phyloP scores from a whole-genome alignment of 2,113 vertebrate genomes.

The Bubo blakistoni region DNA sequence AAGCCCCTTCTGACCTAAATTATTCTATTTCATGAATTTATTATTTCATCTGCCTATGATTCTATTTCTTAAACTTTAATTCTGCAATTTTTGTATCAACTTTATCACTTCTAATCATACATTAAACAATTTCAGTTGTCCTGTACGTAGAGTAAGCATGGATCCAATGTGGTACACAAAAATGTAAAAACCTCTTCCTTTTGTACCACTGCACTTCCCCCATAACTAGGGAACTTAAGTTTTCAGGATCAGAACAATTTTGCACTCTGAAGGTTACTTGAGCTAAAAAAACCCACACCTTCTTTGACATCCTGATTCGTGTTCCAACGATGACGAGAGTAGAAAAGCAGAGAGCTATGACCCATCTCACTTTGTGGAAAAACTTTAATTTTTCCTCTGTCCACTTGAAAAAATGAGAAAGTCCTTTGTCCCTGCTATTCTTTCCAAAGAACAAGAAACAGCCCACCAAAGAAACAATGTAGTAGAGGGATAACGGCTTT shows the following conservation, averaged over 20 bases:
- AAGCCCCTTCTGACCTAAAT: not conserved
- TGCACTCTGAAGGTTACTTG: not conserved
- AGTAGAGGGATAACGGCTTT: too few species aligned
- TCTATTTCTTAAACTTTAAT: not conserved
- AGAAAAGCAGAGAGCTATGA: not conserved
- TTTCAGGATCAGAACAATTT: not conserved
- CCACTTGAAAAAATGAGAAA: not conserved
- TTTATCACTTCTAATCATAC: not conserved
- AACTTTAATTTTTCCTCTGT: not conserved
- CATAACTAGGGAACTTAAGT: not conserved
- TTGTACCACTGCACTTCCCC: not conserved
- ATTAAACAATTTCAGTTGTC: not conserved
- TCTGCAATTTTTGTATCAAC: not conserved
- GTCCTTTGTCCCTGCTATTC: not conserved
- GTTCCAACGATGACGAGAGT: not conserved
- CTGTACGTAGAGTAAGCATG: not conserved
- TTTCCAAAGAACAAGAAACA: not conserved
- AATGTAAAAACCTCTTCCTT: not conserved
- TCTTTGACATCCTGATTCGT: rapidly evolving
- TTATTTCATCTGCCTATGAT: not conserved
- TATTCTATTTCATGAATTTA: not conserved
- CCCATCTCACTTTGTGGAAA: not conserved
- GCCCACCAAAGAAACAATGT: not conserved
- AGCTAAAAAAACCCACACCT: rapidly evolving
- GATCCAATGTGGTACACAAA: not conserved